Evolutionary conservation across 2,888 invertebrate species (phyloP).

Genomic region (Crepidodera aurea): DNA sequence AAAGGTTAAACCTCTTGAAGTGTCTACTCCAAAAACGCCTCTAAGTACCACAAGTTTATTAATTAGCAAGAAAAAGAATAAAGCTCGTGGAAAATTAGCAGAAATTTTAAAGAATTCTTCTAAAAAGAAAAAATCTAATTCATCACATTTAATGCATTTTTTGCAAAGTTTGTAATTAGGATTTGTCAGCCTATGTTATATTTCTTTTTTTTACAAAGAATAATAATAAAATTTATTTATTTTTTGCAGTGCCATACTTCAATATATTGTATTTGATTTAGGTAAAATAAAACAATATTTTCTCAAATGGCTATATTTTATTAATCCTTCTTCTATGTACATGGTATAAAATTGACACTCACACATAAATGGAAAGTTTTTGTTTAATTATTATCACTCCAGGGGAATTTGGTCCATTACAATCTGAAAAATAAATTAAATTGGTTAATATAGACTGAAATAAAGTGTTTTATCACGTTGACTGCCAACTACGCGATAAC

Average conservation of each 20-base stretch:
- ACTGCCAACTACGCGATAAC: too few relatives aligned
- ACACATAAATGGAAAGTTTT: constrained; percentile 8
- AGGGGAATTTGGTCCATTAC: constrained; percentile 77
- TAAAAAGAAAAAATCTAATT: constrained; percentile 15
- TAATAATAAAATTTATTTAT: too few relatives aligned
- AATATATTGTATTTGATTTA: too few relatives aligned
- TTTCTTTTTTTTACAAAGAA: too few relatives aligned
- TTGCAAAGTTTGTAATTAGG: constrained; percentile 15
- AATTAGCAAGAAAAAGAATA: constrained; percentile 12
- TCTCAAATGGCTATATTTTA: not conserved
- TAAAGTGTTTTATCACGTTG: not conserved
- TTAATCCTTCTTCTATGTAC: not conserved
- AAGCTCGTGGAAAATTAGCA: constrained; percentile 6
- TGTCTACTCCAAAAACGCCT: not conserved
- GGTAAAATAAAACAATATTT: not conserved
- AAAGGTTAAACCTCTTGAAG: not conserved
- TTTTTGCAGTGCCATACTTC: too few relatives aligned
- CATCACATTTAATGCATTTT: constrained; percentile 18
- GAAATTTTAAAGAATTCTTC: not conserved
- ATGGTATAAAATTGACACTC: constrained; percentile 5
- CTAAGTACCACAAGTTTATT: not conserved
- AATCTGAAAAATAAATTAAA: constrained; percentile 66
- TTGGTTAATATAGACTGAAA: not conserved
- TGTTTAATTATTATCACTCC: constrained; percentile 62
- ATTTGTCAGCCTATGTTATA: too few relatives aligned